Conservation (phyloP, 2,113 vertebrate species). For the Tyto alba region DNA sequence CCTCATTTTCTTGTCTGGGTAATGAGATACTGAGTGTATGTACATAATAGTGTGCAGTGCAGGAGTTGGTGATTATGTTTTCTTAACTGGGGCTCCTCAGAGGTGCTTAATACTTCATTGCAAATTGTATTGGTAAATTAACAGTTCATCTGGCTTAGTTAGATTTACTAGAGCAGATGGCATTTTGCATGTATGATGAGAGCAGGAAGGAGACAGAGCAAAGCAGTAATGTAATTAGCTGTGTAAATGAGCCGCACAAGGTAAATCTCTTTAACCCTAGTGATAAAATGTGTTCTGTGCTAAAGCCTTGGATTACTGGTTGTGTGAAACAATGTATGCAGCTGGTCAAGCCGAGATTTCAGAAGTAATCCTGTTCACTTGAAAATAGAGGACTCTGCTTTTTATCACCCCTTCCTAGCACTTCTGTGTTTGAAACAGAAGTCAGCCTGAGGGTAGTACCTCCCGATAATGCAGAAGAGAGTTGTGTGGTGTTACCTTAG, state of each 20-base stretch:
- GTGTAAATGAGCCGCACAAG: constrained; percentile 38
- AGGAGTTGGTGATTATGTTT: not conserved
- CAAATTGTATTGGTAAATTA: constrained; percentile 22
- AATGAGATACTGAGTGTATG: not conserved
- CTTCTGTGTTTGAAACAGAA: not conserved
- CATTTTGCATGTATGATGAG: not conserved
- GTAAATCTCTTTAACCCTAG: constrained; percentile 58
- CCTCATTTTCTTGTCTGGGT: not conserved
- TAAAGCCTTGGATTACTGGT: constrained; percentile 54
- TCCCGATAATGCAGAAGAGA: not conserved
- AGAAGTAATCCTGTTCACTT: constrained; percentile 37
- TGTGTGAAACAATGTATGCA: constrained; percentile 42
- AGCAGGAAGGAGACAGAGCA: constrained; percentile 10
- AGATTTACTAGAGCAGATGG: constrained; percentile 48
- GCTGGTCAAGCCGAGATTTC: not conserved
- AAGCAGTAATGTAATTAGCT: constrained; percentile 41
- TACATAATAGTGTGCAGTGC: not conserved
- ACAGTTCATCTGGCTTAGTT: not conserved
- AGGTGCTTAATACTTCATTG: constrained; percentile 26
- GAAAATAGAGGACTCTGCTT: not conserved
- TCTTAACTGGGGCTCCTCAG: not conserved
- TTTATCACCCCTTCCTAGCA: not conserved
- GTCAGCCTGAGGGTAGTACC: not conserved
- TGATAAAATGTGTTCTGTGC: constrained; percentile 44
- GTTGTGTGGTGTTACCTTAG: not conserved